Conservation (phyloP, 2,797 vertebrate genomes). For the Distichodus sexfasciatus region DNA sequence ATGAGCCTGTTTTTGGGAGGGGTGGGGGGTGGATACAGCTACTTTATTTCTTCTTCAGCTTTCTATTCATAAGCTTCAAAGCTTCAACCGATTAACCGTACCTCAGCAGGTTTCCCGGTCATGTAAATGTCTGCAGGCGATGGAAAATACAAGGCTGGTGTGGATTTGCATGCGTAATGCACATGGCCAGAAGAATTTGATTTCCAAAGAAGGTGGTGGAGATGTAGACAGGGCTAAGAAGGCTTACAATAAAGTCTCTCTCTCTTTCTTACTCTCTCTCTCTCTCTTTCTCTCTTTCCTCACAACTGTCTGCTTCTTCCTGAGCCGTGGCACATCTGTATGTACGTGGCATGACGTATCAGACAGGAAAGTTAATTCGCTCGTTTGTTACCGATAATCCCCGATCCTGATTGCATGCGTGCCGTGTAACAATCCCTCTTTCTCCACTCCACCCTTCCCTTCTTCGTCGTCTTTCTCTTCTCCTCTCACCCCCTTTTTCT, state of each 20-base stretch:
- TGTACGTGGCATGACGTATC: not conserved
- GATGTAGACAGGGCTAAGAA: conserved; percentile 1
- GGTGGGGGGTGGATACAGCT: too few relatives aligned
- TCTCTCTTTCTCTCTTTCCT: not conserved
- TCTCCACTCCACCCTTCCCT: not conserved
- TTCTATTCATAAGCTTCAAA: not conserved
- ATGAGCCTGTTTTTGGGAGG: not conserved
- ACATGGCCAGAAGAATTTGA: conserved; percentile 66
- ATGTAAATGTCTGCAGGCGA: conserved; percentile 75
- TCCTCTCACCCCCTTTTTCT: not conserved
- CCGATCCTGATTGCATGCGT: not conserved
- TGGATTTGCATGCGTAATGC: conserved; percentile 73
- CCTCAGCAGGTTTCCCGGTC: conserved; percentile 36
- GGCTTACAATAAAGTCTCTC: not conserved
- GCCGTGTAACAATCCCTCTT: not conserved
- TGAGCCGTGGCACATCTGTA: not conserved
- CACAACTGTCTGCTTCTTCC: not conserved
- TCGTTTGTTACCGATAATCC: not conserved
- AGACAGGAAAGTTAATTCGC: not conserved
- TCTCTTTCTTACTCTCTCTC: not conserved
- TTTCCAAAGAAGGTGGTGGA: conserved; percentile 71
- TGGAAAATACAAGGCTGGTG: conserved; percentile 68
- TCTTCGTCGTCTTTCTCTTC: not conserved
- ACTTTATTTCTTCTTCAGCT: not conserved
- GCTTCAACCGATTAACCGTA: conserved; percentile 29